Base-by-base conservation (phyloP, 2,797 vertebrate genomes). In the Siniperca obscura region DNA sequence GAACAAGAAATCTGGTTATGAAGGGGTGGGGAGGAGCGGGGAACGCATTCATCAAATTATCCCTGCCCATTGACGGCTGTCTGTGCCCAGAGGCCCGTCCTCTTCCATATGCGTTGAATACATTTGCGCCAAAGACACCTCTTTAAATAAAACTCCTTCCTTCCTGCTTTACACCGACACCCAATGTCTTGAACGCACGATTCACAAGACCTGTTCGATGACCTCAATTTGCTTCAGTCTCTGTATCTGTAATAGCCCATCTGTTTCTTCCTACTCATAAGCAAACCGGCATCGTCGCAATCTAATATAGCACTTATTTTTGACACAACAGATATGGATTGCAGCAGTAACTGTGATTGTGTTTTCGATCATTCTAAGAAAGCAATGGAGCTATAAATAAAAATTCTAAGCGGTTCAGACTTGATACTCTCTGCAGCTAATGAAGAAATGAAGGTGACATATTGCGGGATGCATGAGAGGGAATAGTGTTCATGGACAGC, bases 181-280 rank as follows among this genome's bases (percentile, higher is more conserved):
- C 61, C 56, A 27, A 59, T 73, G 75, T 80, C 78, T 88, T 7
- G 1, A 76, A 79, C 71, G 61, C 84, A 65, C 76, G 75, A 87
- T 93, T 80, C 89, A 75, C 69, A 38, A 80, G 91, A 90, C 91
- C 93, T 78, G 85, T 87, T 81, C 30, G 25, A 52, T 90, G 91
- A 94, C 91, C 94, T 91, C 93, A 92, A 91, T 93, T 91, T 93
- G 92, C 91, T 90, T 86, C 85, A n/a, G 79, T 75, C 91, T 91
- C 87, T 84, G 87, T 91, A 82, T 89, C 89, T 89, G 82, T 92
- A 90, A 91, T 86, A 88, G 88, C 88, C 90, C 91, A 93, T 93
- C 91, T 90, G 87, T 89, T 92, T 89, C 71, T 87, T 79, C 86
- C 80, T 44, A 48, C 78, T 93, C 89, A 82, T 80, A 81, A 87